Conservation (phyloP, 2,113 vertebrate species). For the Austrofundulus limnaeus region DNA sequence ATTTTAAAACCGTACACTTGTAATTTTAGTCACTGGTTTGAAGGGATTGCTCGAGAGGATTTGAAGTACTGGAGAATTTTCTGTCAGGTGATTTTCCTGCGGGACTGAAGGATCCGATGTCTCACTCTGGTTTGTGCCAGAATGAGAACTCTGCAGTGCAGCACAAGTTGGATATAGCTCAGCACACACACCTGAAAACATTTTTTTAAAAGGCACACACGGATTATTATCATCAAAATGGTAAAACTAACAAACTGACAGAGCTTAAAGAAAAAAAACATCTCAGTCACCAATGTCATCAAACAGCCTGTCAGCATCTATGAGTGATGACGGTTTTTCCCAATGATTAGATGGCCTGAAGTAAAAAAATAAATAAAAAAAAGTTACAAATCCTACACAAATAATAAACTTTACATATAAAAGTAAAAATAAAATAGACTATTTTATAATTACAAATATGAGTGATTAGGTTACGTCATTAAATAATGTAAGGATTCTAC, state of each 20-base stretch:
- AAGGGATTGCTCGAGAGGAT: slow-evolving; percentile 9
- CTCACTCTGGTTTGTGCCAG: slow-evolving; percentile 4
- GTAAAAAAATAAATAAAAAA: neutral
- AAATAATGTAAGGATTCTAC: too few species aligned
- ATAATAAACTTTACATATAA: neutral
- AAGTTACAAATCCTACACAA: too few species aligned
- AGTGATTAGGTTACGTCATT: too few species aligned
- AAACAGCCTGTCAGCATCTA: slow-evolving; percentile 69
- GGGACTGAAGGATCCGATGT: neutral
- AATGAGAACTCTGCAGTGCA: slow-evolving; percentile 14
- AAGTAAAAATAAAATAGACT: neutral
- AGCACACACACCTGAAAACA: slow-evolving; percentile 32
- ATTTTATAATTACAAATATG: too few species aligned
- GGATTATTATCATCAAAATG: neutral
- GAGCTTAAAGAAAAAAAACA: neutral
- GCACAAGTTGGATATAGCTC: neutral
- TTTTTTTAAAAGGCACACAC: neutral
- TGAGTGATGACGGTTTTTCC: slow-evolving; percentile 8
- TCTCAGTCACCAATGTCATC: slow-evolving; percentile 68
- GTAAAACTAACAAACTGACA: neutral
- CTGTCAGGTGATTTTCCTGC: neutral
- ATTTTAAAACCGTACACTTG: neutral
- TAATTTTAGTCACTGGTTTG: neutral
- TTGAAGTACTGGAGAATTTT: neutral
- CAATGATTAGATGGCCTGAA: slow-evolving; percentile 47